phyloP scores from a whole-genome alignment of 1,140 invertebrate genomes.

The Zaprionus vittiger region DNA sequence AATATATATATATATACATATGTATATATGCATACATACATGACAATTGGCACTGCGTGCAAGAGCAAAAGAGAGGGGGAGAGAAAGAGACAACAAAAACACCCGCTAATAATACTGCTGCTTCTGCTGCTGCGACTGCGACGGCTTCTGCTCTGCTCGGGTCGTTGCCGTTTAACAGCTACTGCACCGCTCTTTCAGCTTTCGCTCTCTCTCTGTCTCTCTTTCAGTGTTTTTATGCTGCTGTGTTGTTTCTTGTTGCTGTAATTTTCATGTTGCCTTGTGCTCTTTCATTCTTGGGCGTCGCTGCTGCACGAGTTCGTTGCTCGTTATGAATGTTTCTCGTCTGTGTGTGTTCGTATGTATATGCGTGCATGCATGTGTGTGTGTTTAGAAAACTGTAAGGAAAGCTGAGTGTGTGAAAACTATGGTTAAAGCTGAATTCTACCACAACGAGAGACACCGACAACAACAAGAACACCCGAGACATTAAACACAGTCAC shows the following conservation, averaged over 20 bases:
- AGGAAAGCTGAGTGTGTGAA: conserved; percentile 78
- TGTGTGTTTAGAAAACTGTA: conserved; percentile 79
- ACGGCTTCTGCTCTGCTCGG: conserved; percentile 37
- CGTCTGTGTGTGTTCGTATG: conserved; percentile 23
- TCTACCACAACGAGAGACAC: conserved; percentile 37
- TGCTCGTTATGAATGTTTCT: conserved; percentile 50
- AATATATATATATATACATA: conserved; percentile 66
- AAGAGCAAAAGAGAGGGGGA: conserved; percentile 14
- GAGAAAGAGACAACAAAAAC: conserved; percentile 52
- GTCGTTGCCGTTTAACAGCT: conserved; percentile 48
- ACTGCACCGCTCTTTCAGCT: conserved; percentile 29
- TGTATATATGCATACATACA: conserved; percentile 64
- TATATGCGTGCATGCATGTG: conserved; percentile 31
- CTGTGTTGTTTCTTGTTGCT: conserved; percentile 55
- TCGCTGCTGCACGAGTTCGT: conserved; percentile 75
- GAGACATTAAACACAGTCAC: conserved; percentile 14
- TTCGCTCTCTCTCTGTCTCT: conserved; percentile 40
- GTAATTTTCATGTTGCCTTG: conserved; percentile 78
- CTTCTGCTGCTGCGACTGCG: conserved; percentile 16
- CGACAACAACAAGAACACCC: conserved; percentile 22
- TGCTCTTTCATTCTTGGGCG: conserved; percentile 78
- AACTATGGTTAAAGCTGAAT: conserved; percentile 71
- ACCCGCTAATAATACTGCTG: conserved; percentile 70
- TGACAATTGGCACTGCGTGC: conserved; percentile 44
- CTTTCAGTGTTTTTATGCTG: conserved; percentile 60